phyloP scores from a whole-genome alignment of 1,140 invertebrate species.

The Drosophila pruinosa region DNA sequence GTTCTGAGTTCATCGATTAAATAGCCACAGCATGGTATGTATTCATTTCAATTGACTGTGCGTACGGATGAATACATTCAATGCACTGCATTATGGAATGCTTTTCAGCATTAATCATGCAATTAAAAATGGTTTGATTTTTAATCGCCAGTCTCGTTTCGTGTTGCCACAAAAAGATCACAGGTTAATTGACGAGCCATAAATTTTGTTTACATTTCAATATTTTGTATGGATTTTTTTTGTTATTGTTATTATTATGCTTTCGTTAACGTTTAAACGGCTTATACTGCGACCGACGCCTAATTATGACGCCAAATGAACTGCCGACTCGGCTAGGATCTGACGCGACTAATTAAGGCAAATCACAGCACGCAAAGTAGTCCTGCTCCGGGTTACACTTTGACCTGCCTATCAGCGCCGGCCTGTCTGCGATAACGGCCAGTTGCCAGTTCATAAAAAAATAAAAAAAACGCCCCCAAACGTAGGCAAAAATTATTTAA shows the following conservation, averaged over 20 bases:
- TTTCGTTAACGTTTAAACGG: constrained; percentile 10
- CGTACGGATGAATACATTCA: constrained; percentile 11
- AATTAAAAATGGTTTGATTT: constrained; percentile 41
- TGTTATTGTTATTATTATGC: neutral
- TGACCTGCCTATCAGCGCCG: constrained; percentile 3
- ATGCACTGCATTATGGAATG: neutral
- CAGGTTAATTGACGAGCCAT: constrained; percentile 63
- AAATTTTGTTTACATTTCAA: constrained; percentile 42
- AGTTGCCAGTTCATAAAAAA: constrained; percentile 65
- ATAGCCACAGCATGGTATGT: neutral
- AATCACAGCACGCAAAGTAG: constrained; percentile 72
- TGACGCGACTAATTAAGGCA: constrained; percentile 69
- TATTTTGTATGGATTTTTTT: neutral
- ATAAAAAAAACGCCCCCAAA: constrained; percentile 51
- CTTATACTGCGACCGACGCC: constrained; percentile 47
- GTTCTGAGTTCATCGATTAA: neutral
- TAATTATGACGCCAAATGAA: constrained; percentile 51
- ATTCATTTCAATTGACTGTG: neutral
- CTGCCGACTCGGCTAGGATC: constrained; percentile 30
- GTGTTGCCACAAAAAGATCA: constrained; percentile 24
- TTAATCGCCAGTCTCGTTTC: constrained; percentile 15
- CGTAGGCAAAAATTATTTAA: constrained; percentile 64
- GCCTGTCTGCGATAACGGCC: constrained; percentile 38
- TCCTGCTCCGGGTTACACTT: constrained; percentile 11
- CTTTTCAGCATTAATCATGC: constrained; percentile 14